Evolutionary conservation across 2,113 vertebrate genomes (phyloP).

Genomic region (Falco punctatus): DNA sequence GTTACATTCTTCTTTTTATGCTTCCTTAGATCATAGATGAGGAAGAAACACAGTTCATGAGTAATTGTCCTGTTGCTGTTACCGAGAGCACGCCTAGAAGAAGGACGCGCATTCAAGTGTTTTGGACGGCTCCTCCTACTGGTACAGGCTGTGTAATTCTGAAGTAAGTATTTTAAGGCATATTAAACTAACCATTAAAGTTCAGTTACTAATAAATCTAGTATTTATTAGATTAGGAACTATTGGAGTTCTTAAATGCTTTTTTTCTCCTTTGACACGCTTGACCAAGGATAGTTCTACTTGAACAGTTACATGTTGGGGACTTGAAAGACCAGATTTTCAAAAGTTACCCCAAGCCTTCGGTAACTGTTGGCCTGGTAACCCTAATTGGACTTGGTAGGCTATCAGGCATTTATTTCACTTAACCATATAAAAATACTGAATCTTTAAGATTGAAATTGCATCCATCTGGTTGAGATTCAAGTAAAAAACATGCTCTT

Average conservation of each 20-base stretch:
- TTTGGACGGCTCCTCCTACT: conserved; percentile 91
- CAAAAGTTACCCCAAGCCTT: not conserved
- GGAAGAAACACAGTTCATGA: conserved; percentile 98
- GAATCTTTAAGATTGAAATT: not conserved
- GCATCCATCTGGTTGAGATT: not conserved
- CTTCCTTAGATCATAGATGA: conserved; percentile 92
- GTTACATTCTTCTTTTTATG: not conserved
- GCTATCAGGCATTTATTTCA: not conserved
- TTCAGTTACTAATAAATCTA: not conserved
- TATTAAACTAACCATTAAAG: not conserved
- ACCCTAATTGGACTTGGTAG: not conserved
- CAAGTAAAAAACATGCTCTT: not conserved
- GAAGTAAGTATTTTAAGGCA: conserved; percentile 83
- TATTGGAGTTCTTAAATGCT: not conserved
- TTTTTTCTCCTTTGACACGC: not conserved
- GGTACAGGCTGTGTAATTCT: conserved; percentile 90
- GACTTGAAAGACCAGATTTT: not conserved
- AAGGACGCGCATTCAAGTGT: conserved; percentile 93
- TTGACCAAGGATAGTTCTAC: not conserved
- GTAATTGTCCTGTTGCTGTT: conserved; percentile 93
- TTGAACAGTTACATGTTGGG: not conserved
- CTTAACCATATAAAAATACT: not conserved
- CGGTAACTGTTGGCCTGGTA: not conserved
- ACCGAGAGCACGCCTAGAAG: conserved; percentile 94
- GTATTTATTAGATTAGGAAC: not conserved